Conservation (phyloP, 2,888 invertebrate species). For the Oasisia sp. region DNA sequence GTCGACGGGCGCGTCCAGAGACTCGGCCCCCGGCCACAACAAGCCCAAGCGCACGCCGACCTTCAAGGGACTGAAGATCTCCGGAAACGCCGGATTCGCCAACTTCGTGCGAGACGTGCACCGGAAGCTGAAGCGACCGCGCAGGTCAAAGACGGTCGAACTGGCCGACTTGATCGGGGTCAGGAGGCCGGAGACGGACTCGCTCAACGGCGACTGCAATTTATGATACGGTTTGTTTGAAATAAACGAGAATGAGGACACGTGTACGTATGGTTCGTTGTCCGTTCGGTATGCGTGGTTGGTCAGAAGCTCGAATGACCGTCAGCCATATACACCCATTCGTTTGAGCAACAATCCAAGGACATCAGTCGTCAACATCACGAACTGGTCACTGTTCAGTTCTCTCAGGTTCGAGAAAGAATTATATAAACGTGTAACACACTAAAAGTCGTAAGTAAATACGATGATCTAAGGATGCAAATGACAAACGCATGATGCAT, state of each 20-base stretch:
- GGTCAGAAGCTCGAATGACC: neutral
- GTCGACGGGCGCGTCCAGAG: neutral
- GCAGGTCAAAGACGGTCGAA: neutral
- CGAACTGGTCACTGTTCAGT: too few species aligned
- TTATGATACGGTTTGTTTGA: neutral
- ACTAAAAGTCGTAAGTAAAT: too few species aligned
- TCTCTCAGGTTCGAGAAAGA: neutral
- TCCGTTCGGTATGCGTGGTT: neutral
- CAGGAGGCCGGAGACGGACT: neutral
- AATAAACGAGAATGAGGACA: neutral
- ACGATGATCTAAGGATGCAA: too few species aligned
- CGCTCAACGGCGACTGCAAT: conserved; percentile 6
- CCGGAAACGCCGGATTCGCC: neutral
- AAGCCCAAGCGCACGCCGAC: neutral
- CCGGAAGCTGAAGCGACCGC: neutral
- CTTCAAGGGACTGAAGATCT: neutral
- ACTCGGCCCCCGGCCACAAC: neutral
- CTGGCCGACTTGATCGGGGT: neutral
- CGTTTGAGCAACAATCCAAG: too few species aligned
- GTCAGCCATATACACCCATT: too few species aligned
- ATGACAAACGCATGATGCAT: too few species aligned
- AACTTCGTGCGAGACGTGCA: neutral
- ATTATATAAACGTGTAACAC: neutral
- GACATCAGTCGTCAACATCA: too few species aligned
- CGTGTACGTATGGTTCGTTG: neutral